phyloP scores from a whole-genome alignment of 2,888 invertebrate genomes.

The Drosophila meridiana region DNA sequence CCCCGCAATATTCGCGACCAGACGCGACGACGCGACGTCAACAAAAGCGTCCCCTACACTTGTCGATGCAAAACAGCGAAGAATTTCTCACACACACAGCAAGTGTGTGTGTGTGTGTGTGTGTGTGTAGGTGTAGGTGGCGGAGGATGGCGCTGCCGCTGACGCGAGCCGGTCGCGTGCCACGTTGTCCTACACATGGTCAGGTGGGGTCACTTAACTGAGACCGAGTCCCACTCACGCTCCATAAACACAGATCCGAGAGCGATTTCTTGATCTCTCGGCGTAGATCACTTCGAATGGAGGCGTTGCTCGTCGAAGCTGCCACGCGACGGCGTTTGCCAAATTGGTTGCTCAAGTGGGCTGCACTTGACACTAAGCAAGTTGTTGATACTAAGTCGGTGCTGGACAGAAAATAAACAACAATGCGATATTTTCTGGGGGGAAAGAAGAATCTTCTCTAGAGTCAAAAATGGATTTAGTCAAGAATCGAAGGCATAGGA shows the following conservation, averaged over 20 bases:
- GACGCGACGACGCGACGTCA: slow-evolving; percentile 66
- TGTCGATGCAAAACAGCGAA: slow-evolving; percentile 68
- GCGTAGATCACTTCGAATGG: slow-evolving; percentile 43
- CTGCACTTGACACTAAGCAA: slow-evolving; percentile 49
- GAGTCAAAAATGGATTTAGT: too few species aligned
- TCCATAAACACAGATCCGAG: slow-evolving; percentile 68
- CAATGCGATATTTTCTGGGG: neutral
- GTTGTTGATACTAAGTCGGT: slow-evolving; percentile 2
- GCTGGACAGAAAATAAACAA: neutral
- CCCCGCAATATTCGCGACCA: slow-evolving; percentile 76
- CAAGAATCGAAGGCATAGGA: too few species aligned
- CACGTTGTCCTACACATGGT: slow-evolving; percentile 70
- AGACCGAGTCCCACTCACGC: slow-evolving; percentile 55
- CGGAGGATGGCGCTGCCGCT: slow-evolving; percentile 34
- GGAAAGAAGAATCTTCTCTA: neutral
- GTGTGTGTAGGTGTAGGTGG: slow-evolving; percentile 52
- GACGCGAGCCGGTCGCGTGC: slow-evolving; percentile 67
- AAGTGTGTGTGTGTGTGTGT: slow-evolving; percentile 37
- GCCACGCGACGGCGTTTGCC: slow-evolving; percentile 67
- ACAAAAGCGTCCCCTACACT: slow-evolving; percentile 62
- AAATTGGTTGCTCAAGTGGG: slow-evolving; percentile 75
- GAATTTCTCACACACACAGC: slow-evolving; percentile 40
- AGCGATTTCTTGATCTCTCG: slow-evolving; percentile 8
- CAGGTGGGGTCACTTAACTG: slow-evolving; percentile 71
- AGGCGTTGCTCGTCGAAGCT: slow-evolving; percentile 53